Conservation (phyloP, 2,888 invertebrate species). For the Napeogenes sylphis region DNA sequence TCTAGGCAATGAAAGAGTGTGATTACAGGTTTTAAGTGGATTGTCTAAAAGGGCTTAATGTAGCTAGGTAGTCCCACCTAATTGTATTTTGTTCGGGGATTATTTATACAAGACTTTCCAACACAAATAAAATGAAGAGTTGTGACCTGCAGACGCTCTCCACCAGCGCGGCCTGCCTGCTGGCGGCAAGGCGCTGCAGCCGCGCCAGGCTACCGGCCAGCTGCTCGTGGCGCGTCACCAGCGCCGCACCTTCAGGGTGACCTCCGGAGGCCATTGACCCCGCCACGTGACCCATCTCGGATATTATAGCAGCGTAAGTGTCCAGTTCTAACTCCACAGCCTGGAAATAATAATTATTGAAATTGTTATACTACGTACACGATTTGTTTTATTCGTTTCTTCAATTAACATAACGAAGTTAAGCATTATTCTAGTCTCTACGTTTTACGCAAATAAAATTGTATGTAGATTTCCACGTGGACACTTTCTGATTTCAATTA, state of each 20-base stretch:
- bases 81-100: too few relatives aligned
- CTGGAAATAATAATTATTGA: constrained; percentile 50
- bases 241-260: constrained; percentile 90
- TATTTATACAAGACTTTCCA: too few relatives aligned
- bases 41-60: too few relatives aligned
- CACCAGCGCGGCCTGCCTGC: constrained; percentile 90
- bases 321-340: constrained; percentile 93
- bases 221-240: constrained; percentile 85
- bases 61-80: too few relatives aligned
- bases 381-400: background rate
- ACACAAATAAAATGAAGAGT: background rate
- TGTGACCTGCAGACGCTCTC: constrained; percentile 86
- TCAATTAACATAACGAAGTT: too few relatives aligned
- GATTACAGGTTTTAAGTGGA: too few relatives aligned
- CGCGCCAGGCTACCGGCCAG: constrained; percentile 88
- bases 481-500: too few relatives aligned
- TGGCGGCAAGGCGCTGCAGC: constrained; percentile 87
- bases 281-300: constrained; percentile 94
- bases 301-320: constrained; percentile 93
- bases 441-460: too few relatives aligned
- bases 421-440: background rate
- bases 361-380: background rate
- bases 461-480: too few relatives aligned
- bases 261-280: constrained; percentile 87
- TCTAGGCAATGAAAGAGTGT: too few relatives aligned